phyloP scores from a whole-genome alignment of 1,140 invertebrate species.

The Saccostrea cuccullata region DNA sequence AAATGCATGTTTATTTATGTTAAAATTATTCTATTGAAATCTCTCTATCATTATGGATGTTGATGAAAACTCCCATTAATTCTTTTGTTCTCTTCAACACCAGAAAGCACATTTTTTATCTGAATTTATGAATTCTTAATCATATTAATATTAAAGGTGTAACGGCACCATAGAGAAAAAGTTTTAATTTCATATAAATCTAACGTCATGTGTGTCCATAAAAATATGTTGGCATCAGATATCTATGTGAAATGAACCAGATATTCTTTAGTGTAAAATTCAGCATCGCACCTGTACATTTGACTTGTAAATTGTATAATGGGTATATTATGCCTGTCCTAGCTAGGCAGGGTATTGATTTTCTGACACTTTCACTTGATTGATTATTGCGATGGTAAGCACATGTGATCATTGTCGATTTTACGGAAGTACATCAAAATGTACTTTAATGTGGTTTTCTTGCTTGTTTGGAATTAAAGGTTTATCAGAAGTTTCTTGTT shows the following conservation, averaged over 20 bases:
- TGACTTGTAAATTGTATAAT: constrained; percentile 7
- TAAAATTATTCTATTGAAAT: no score
- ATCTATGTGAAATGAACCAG: background rate
- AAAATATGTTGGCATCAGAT: background rate
- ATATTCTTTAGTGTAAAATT: background rate
- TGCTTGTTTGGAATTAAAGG: background rate
- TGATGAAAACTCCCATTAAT: no score
- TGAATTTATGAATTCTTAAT: no score
- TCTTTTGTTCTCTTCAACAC: no score
- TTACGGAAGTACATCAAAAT: background rate
- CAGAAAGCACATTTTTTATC: no score
- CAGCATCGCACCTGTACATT: background rate
- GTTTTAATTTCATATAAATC: background rate
- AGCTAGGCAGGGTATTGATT: background rate
- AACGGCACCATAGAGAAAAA: no score
- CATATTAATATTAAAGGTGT: no score
- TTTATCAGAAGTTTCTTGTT: background rate
- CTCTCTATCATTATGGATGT: no score
- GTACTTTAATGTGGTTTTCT: constrained; percentile 26
- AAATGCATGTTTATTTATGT: no score
- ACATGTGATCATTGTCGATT: background rate
- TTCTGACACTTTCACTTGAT: constrained; percentile 26
- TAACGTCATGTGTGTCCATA: background rate
- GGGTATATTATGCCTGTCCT: background rate
- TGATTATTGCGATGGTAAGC: background rate